Base-by-base conservation (phyloP, 2,797 vertebrate species). In the Glyptemys insculpta region DNA sequence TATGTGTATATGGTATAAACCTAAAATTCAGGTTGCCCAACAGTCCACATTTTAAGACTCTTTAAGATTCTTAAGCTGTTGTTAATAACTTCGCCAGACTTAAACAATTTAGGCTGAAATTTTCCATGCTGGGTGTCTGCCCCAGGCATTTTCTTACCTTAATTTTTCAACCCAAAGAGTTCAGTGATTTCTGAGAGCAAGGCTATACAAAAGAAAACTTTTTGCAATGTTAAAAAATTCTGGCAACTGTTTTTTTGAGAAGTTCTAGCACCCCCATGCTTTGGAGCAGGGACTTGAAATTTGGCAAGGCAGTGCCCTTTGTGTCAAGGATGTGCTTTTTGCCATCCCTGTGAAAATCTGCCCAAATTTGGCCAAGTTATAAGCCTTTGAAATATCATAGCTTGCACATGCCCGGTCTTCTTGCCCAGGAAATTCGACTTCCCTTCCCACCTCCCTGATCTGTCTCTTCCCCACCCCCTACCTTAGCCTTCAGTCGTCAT, bases 61-160 rank as follows among this genome's bases (percentile, higher is more conserved):
- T 92, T 91, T 91, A 85, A 15, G 44, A 85, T 79, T 72, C 92
- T 91, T 91, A 89, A 85, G 84, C 87, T 83, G 56, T 62, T 62
- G 27, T 49, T 91, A 23, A 21, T 86, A 93, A 82, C 18, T 92
- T 94, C 90, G 3, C 41, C 72, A 57, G 83, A 68, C 1, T 21
- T 68, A 12, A 41, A 25, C 65, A 72, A 89, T 91, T 91, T 91
- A 85, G 34, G 85, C 81, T 56, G 78, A 83, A 81, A 65, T 91
- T 94, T 94, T 83, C 74, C 16, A 72, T 89, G 8, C 25, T 93
- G 74, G 8, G 62, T 23, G 1, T 78, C 41, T 79, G 5, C 65
- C 10, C 27, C 23, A 88, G 72, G 11, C 41, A 88, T 31, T 68
- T 3, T 72, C n/a, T 89, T 57, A 88, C 59, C 3, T 41, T 49